phyloP scores from a whole-genome alignment of 2,888 invertebrate genomes.

The Rotaria socialis region DNA sequence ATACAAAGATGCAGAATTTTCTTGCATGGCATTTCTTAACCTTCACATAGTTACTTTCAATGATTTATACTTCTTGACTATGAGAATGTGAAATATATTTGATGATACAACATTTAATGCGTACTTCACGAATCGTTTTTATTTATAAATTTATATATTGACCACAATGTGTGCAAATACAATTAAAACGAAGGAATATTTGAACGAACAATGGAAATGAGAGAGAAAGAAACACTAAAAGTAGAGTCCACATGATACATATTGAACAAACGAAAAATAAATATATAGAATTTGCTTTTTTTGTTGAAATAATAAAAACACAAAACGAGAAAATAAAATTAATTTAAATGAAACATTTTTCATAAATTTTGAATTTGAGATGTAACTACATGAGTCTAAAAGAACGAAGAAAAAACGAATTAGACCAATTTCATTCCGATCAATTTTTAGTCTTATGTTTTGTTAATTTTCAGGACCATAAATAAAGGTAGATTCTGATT shows the following conservation, averaged over 20 bases:
- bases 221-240: neutral
- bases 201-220: neutral
- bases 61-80: neutral
- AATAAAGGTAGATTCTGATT: no score
- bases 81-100: neutral
- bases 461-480: no score
- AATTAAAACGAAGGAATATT: neutral
- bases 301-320: neutral
- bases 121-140: neutral
- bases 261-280: conserved; percentile 16
- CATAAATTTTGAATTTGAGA: neutral
- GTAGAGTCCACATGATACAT: neutral
- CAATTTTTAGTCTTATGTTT: no score
- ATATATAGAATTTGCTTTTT: neutral
- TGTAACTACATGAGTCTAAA: neutral
- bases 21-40: neutral
- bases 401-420: neutral
- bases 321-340: neutral
- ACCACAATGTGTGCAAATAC: conserved; percentile 16
- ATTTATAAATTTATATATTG: neutral
- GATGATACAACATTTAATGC: neutral
- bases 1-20: neutral
- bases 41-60: neutral
- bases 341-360: neutral
- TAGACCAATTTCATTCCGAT: neutral